Percentiles rank a stretch among this genome's conserved stretches.
Evolutionary conservation across 2,888 invertebrate species (phyloP).

Genomic region (Tolmerus cingulatus): DNA sequence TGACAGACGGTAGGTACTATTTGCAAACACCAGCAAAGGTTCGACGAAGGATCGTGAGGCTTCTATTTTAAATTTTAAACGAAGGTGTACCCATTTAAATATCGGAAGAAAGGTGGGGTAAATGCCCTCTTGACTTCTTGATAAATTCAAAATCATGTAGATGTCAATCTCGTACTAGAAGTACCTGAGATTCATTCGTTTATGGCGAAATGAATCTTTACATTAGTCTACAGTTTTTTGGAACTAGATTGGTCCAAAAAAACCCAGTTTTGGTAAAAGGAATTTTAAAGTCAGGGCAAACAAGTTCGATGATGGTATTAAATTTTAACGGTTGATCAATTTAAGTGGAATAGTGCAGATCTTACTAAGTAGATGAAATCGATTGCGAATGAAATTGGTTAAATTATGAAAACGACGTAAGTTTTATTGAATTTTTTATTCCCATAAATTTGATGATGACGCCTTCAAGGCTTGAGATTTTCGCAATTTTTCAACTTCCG

Average conservation of each 20-base stretch:
- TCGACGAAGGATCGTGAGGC: background rate
- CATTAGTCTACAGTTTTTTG: background rate
- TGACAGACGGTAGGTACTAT: background rate
- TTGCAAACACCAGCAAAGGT: background rate
- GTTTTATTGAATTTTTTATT: conserved; percentile 21
- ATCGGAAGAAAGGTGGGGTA: background rate
- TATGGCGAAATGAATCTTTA: background rate
- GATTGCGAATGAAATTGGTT: background rate
- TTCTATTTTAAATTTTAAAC: background rate
- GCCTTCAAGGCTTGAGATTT: conserved; percentile 33
- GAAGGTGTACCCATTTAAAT: background rate
- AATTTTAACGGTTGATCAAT: background rate
- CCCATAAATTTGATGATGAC: background rate
- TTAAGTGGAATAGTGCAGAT: background rate
- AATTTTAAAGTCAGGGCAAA: background rate
- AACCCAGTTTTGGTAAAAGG: background rate
- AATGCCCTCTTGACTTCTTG: background rate
- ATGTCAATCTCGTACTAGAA: background rate
- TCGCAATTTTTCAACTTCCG: conserved; percentile 40
- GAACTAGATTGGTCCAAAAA: background rate
- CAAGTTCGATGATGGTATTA: background rate
- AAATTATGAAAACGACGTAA: conserved; percentile 12
- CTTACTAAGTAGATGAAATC: background rate
- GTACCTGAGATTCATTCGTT: background rate
- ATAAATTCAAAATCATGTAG: background rate